Evolutionary conservation across 2,113 vertebrate genomes (phyloP), one percentile per base, ranked within the genome.

Genomic region (Pollimyrus isidori): DNA sequence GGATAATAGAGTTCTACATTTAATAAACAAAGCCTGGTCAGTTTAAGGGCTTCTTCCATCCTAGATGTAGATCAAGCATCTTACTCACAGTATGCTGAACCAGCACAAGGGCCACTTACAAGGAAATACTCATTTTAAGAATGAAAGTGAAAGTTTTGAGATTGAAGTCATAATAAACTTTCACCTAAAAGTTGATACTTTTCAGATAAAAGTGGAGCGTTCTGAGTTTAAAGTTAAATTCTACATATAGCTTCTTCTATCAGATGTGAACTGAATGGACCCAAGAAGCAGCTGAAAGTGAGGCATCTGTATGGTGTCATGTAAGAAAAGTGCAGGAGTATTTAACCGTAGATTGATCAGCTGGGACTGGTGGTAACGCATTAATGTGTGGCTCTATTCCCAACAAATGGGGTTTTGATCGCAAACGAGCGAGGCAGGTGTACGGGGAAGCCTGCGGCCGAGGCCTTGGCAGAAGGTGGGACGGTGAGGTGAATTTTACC

Each of bases 11-110:
- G 23, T 62, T 85, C 88, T 89, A 62, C 45, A 80, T 85, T 83
- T 89, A 30, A 76, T 21, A 62, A 90, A 52, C 56, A 89, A 87
- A 89, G 87, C 58, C 46, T 48, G 58, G 90, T 91, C 45, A 62
- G 49, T 89, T 88, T 69, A 83, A 83, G 89, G 88, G 39, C 50
- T 73, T 87, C 85, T 52, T 46, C n/a, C 65, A 13, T 87, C 73
- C 62, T 73, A 7, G 73, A 89, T 91, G 91, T 90, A 45, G 49
- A 88, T 88, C 46, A 35, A 46, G 62, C 7, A 49, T 87, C 23
- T 80, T 45, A 52, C 58, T 85, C 2, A 11, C 48, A 49, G 48
- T 42, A 11, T 85, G 7, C n/a, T n/a, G 23, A 9, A n/a, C 58
- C 62, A 69, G 62, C 9, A 69, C 10, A 30, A 69, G 10, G n/a